phyloP scores from a whole-genome alignment of 2,888 invertebrate species.

The Lasioglossum marginatum region DNA sequence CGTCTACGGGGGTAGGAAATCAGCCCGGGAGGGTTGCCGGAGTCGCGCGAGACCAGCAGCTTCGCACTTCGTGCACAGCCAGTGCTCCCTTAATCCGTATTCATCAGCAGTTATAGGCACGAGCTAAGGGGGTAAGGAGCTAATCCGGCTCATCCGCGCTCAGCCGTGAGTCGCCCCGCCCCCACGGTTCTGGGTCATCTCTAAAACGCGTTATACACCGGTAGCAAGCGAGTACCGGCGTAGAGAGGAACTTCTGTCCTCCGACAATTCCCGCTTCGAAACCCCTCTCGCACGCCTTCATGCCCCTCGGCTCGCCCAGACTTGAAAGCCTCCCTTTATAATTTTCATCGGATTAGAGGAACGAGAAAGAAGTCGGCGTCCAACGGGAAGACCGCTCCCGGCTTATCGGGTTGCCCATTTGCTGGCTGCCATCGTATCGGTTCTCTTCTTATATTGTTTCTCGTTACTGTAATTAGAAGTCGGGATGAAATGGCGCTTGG shows the following conservation, averaged over 20 bases:
- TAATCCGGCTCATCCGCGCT: constrained; percentile 83
- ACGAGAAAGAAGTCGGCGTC: constrained; percentile 33
- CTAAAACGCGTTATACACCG: constrained; percentile 69
- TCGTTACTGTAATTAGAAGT: constrained; percentile 1
- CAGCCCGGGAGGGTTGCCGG: constrained; percentile 45
- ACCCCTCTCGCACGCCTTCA: background rate
- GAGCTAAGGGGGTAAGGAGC: constrained; percentile 77
- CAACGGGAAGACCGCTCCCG: background rate
- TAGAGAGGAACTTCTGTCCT: constrained; percentile 34
- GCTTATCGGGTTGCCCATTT: constrained; percentile 26
- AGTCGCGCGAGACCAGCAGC: constrained; percentile 70
- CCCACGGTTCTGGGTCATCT: constrained; percentile 73
- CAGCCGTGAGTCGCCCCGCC: constrained; percentile 73
- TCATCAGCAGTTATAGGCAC: constrained; percentile 82
- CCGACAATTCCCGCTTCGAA: background rate
- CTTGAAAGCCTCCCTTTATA: constrained; percentile 38
- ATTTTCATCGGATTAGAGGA: constrained; percentile 53
- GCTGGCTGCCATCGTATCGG: background rate
- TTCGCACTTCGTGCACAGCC: constrained; percentile 75
- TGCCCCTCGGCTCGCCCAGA: background rate
- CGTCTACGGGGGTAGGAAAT: constrained; percentile 48
- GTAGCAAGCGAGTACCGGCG: constrained; percentile 58
- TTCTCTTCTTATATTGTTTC: constrained; percentile 5
- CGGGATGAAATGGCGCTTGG: background rate
- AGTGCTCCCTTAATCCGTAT: constrained; percentile 81